Evolutionary conservation across 2,888 invertebrate species (phyloP).

Genomic region (Agriopis leucophaearia): DNA sequence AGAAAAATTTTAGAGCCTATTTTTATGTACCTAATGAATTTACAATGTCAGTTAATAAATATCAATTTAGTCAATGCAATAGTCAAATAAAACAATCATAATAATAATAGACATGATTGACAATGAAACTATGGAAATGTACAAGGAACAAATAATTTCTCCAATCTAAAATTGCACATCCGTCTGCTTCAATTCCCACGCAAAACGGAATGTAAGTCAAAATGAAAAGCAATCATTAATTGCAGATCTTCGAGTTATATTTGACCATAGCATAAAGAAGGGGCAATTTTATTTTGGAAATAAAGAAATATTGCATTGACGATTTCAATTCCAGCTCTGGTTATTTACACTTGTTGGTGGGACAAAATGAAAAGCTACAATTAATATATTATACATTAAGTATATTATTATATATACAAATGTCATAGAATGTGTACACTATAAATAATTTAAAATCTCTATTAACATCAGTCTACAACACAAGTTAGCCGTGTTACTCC

Average conservation of each 20-base stretch:
- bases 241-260: background rate
- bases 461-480: constrained; percentile 60
- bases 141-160: no score
- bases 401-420: constrained; percentile 56
- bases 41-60: constrained; percentile 28
- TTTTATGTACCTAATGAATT: constrained; percentile 10
- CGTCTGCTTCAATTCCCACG: background rate
- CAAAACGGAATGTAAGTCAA: background rate
- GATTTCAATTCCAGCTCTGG: constrained; percentile 49
- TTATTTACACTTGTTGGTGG: constrained; percentile 70
- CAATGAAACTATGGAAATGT: background rate
- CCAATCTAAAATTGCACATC: background rate
- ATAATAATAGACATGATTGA: constrained; percentile 9
- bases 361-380: constrained; percentile 73
- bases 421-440: constrained; percentile 62
- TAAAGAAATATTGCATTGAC: constrained; percentile 49
- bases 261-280: background rate
- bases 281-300: background rate
- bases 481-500: constrained; percentile 50
- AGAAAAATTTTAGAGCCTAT: constrained; percentile 5
- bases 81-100: constrained; percentile 13
- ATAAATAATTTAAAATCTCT: constrained; percentile 76
- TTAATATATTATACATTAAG: constrained; percentile 56
- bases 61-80: constrained; percentile 29
- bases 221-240: background rate